These are phyloP conservation scores for Hydrochoerus hydrochaeris DNA, from an alignment of 2,113 vertebrate species.

Conservation along the genomic window DNA sequence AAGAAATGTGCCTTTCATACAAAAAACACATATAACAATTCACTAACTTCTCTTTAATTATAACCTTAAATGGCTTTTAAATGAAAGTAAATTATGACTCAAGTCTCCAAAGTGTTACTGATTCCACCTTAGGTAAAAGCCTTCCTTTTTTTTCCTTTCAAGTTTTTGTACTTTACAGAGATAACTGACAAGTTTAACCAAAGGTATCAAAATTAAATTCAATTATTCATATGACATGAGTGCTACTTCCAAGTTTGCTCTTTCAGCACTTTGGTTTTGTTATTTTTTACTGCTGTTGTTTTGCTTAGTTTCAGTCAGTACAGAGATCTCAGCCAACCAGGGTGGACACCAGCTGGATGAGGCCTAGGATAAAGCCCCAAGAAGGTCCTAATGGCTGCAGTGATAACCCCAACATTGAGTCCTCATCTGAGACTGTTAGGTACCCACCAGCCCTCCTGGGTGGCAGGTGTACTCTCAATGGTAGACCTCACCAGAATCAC, in stretches of 20 bases:
- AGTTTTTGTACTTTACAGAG: slow-evolving; percentile 46
- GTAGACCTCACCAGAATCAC: rapidly evolving
- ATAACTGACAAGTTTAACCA: slow-evolving; percentile 58
- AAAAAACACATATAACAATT: slow-evolving; percentile 12
- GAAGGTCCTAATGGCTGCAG: not conserved
- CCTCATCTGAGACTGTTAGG: not conserved
- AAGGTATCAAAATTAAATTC: slow-evolving; percentile 51
- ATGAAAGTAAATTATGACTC: slow-evolving; percentile 35
- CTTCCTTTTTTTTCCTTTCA: not conserved
- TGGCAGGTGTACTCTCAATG: not conserved
- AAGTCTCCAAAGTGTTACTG: slow-evolving; percentile 13
- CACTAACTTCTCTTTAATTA: slow-evolving; percentile 58
- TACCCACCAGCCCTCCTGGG: not conserved
- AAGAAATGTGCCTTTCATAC: not conserved
- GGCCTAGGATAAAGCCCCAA: rapidly evolving
- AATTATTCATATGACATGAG: not conserved
- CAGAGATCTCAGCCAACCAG: not conserved
- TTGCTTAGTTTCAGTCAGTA: not conserved
- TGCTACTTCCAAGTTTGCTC: not conserved
- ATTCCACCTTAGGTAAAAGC: slow-evolving; percentile 32
- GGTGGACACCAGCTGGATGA: not conserved
- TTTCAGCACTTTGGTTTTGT: not conserved
- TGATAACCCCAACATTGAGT: rapidly evolving
- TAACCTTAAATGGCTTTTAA: slow-evolving; percentile 45
- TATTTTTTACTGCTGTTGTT: not conserved